phyloP scores from a whole-genome alignment of 2,113 vertebrate species.

The Ailurus styani region DNA sequence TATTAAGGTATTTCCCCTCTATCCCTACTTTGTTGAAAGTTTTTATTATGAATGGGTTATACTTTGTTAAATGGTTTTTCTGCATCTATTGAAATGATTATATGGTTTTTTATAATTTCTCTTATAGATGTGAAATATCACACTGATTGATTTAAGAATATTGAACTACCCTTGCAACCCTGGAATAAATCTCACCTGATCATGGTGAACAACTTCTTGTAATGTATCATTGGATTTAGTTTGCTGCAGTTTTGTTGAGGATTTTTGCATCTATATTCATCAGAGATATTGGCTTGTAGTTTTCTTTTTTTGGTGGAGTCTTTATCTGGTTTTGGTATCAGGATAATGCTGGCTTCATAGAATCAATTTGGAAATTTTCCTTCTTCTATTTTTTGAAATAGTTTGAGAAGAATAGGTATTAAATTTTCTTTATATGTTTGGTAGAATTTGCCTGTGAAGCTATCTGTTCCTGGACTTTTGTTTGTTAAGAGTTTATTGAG shows the following conservation, averaged over 20 bases:
- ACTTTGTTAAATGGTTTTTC: not conserved
- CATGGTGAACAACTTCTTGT: not conserved
- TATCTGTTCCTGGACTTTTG: not conserved
- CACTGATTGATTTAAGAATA: not conserved
- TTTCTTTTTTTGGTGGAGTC: not conserved
- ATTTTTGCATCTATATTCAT: not conserved
- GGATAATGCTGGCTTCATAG: not conserved
- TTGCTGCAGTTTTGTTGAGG: not conserved
- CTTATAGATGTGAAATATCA: not conserved
- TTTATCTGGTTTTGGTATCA: not conserved
- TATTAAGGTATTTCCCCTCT: not conserved
- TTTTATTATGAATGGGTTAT: not conserved
- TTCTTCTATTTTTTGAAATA: not conserved
- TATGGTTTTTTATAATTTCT: not conserved
- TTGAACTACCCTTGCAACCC: not conserved
- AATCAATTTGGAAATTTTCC: not conserved
- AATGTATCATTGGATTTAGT: not conserved
- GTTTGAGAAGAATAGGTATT: not conserved
- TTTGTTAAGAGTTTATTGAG: not conserved
- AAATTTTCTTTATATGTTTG: not conserved
- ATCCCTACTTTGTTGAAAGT: not conserved
- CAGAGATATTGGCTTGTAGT: not conserved
- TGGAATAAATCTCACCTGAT: not conserved
- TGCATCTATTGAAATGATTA: not conserved
- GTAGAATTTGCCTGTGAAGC: not conserved